Evolutionary conservation across 2,888 invertebrate genomes (phyloP).

Genomic region (Laspeyria flexula): DNA sequence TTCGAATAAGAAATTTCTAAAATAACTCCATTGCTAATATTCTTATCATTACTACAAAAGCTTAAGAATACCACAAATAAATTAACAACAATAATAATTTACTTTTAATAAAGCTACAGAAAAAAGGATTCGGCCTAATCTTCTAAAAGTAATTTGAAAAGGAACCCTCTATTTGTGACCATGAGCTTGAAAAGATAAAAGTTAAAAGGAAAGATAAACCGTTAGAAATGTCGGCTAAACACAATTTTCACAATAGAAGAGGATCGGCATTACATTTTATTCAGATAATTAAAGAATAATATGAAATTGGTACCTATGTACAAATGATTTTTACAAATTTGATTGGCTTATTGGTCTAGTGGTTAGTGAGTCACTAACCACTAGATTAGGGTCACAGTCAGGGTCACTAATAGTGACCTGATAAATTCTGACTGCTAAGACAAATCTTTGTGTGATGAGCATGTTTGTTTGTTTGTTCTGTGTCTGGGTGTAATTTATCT

Average conservation of each 20-base stretch:
- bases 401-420: no score
- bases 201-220: conserved; percentile 14
- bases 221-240: conserved; percentile 12
- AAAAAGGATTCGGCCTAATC: conserved; percentile 21
- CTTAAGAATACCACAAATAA: neutral
- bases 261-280: neutral
- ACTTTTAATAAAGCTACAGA: conserved; percentile 17
- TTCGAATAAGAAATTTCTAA: no score
- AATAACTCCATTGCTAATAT: no score
- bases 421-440: no score
- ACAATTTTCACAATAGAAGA: conserved; percentile 18
- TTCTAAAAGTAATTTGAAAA: conserved; percentile 31
- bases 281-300: conserved; percentile 1
- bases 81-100: neutral
- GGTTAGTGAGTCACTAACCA: no score
- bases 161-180: conserved; percentile 26
- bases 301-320: neutral
- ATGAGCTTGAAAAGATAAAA: conserved; percentile 25
- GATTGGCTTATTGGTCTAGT: no score
- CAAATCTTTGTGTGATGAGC: no score
- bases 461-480: no score
- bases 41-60: neutral
- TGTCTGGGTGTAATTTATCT: no score
- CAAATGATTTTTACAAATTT: no score
- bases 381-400: no score